A percentile compares a stretch with the other conserved stretches of the same genome.
phyloP scores from a whole-genome alignment of 2,797 vertebrate species.

The Scolopax bukidnonensis region DNA sequence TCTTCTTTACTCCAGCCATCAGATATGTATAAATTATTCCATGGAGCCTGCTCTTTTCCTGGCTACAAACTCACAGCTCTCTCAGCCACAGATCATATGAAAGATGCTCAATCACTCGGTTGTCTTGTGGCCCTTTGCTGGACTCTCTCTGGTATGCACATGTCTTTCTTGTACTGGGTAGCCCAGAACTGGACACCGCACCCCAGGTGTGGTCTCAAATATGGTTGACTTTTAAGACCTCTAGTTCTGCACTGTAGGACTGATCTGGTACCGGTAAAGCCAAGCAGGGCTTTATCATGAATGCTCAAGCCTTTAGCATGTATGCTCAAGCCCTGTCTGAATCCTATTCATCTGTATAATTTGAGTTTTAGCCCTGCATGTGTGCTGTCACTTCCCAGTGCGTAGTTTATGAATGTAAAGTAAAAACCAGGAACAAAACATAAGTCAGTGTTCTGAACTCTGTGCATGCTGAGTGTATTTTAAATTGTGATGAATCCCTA shows the following conservation, averaged over 20 bases:
- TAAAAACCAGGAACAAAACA: background rate
- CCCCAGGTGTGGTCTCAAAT: background rate
- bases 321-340: background rate
- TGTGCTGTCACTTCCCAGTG: background rate
- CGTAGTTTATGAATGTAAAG: background rate
- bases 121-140: background rate
- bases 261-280: background rate
- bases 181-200: background rate
- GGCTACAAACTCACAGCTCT: rapidly evolving
- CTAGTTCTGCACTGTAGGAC: background rate
- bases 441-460: background rate
- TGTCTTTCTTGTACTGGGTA: background rate
- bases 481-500: background rate
- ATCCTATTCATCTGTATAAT: background rate
- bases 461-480: background rate
- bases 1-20: background rate
- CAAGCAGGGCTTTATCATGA: background rate
- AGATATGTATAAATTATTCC: background rate
- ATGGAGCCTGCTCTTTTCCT: background rate
- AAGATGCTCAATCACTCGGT: background rate
- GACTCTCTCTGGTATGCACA: background rate
- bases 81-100: background rate
- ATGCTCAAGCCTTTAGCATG: background rate
- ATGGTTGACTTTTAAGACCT: background rate
- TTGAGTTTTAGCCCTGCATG: rapidly evolving